phyloP scores from a whole-genome alignment of 2,113 vertebrate genomes.

The Psilopogon haemacephalus region DNA sequence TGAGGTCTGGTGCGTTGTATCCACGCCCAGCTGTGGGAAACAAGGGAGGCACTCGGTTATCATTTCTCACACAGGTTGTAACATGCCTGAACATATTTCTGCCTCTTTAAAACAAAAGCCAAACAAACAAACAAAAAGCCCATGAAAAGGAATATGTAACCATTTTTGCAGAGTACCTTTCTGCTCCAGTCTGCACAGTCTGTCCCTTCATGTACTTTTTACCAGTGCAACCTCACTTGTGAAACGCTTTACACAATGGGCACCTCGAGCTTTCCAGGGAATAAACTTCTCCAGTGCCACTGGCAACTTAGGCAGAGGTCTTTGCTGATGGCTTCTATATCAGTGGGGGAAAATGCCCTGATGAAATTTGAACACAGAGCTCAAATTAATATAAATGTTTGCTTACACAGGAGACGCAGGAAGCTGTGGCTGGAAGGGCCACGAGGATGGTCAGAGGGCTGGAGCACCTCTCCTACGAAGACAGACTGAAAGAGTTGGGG shows the following conservation, averaged over 20 bases:
- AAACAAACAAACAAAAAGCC: neutral
- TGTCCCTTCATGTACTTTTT: neutral
- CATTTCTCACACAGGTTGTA: neutral
- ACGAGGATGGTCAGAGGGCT: too few relatives aligned
- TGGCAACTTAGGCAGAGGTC: neutral
- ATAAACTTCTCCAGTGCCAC: neutral
- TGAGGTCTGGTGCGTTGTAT: neutral
- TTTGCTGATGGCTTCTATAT: neutral
- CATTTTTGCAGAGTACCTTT: conserved; percentile 22
- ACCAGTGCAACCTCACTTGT: neutral
- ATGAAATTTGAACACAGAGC: neutral
- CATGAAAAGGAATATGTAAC: conserved; percentile 32
- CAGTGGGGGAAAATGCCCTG: fast-evolving
- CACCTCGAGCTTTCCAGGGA: neutral
- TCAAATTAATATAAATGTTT: neutral
- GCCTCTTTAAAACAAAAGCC: neutral
- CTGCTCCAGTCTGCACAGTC: conserved; percentile 4
- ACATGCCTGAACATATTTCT: conserved; percentile 7
- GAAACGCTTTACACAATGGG: neutral
- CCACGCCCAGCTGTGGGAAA: conserved; percentile 58
- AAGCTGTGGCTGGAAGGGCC: neutral
- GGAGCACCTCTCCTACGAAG: too few relatives aligned
- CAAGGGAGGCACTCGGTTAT: conserved; percentile 17
- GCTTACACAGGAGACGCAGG: neutral
- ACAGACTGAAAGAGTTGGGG: too few relatives aligned